Base-by-base conservation (phyloP, 1,140 invertebrate genomes). In the Drosophila mauritiana region DNA sequence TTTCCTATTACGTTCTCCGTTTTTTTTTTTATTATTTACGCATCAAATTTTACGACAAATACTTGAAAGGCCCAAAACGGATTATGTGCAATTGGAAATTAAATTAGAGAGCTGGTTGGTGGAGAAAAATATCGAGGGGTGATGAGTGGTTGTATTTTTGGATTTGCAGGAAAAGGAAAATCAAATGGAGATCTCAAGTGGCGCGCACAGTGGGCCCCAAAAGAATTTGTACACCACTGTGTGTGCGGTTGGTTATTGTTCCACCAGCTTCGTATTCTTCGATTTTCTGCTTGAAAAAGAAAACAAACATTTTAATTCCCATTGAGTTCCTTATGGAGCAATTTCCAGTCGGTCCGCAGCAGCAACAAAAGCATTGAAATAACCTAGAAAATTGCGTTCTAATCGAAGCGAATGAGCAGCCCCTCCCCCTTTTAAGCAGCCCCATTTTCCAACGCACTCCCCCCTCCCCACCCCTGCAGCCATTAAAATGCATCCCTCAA, bases 81-180 rank as follows among this genome's bases (percentile, higher is more conserved):
- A 88, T 88, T 88, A 88, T 83, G 83, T 88, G 76, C 83, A 88
- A 88, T 88, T 88, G 83, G 83, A 88, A 88, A 88, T 88, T 79
- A 88, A 88, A 79, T 86, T 86, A 88, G 78, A 76, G 64, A 36
- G n/a, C 48, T 49, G 46, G 58, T 39, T 36, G 59, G 37, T 54
- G 52, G 69, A 17, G 61, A 72, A 74, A 73, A 46, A 55, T 8
- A 22, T 15, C 31, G 31, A 2, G 25, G 31, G 36, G 51, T 51
- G 58, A 57, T 54, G 70, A 56, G 56, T 45, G 45, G 49, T 54
- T 63, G 27, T 73, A 55, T 54, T 37, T 73, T 37, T 25, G 17
- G 17, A 36, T 43, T 62, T 4, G n/a, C n/a, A 39, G 37, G 10
- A 48, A 45, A 20, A 20, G 17, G 15, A 45, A 45, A 42, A 48